Percentiles rank a stretch among this genome's conserved stretches.
phyloP scores from a whole-genome alignment of 2,797 vertebrate genomes.

The Gymnoscopelus braueri region DNA sequence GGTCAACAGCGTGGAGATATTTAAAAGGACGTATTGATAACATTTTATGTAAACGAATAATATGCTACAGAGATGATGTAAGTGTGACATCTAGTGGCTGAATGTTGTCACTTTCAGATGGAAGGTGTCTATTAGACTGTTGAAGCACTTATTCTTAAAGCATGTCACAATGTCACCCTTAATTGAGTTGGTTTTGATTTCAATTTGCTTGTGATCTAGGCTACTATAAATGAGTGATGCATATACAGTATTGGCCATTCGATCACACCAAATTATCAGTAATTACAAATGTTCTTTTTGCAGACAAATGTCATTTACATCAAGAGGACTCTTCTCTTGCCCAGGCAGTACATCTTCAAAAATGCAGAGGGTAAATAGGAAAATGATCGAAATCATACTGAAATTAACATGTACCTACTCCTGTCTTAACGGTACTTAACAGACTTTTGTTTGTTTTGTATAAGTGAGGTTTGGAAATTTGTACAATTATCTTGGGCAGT shows the following conservation, averaged over 20 bases:
- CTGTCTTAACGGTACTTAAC: background rate
- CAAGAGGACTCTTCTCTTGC: conserved; percentile 64
- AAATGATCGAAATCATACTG: background rate
- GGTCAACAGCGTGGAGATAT: too few relatives aligned
- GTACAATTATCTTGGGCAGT: too few relatives aligned
- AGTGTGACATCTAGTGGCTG: too few relatives aligned
- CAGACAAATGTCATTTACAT: conserved; percentile 58
- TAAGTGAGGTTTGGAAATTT: too few relatives aligned
- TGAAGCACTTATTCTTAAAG: background rate
- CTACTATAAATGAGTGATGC: too few relatives aligned
- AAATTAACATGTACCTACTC: background rate
- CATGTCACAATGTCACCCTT: background rate
- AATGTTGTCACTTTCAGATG: too few relatives aligned
- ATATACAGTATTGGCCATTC: too few relatives aligned
- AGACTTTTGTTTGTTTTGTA: background rate
- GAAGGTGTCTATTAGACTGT: too few relatives aligned
- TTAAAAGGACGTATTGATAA: too few relatives aligned
- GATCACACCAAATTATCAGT: background rate
- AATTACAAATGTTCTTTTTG: conserved; percentile 12
- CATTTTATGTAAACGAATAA: too few relatives aligned
- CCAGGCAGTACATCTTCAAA: conserved; percentile 51
- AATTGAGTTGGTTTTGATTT: background rate
- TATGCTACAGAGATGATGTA: too few relatives aligned
- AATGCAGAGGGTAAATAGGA: conserved; percentile 59
- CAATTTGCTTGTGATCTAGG: background rate